phyloP scores from a whole-genome alignment of 2,113 vertebrate species.

The Psilopsiagon aymara region DNA sequence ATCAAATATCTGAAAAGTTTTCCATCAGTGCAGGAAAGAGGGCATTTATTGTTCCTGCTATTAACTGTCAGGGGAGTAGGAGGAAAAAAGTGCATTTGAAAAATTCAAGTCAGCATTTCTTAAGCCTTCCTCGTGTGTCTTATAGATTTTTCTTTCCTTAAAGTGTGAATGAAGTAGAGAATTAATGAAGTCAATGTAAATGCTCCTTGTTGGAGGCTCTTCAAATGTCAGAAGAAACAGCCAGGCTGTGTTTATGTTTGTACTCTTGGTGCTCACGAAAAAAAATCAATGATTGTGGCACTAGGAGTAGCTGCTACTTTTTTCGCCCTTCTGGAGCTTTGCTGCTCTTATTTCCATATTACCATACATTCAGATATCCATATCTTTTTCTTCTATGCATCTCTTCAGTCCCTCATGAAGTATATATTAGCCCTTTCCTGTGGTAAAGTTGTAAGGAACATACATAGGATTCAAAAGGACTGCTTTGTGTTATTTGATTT shows the following conservation, averaged over 20 bases:
- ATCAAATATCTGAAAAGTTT: neutral
- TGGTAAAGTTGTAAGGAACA: neutral
- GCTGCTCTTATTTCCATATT: neutral
- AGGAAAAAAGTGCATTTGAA: neutral
- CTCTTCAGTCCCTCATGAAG: neutral
- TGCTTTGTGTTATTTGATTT: neutral
- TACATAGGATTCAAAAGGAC: neutral
- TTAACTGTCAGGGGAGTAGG: neutral
- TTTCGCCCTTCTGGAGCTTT: neutral
- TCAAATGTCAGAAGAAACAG: neutral
- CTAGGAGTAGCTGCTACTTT: neutral
- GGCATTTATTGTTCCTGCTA: neutral
- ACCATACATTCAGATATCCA: neutral
- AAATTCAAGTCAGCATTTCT: neutral
- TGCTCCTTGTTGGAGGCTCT: neutral
- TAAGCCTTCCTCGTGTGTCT: neutral
- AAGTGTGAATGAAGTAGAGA: neutral
- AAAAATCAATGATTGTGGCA: neutral
- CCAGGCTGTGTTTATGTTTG: neutral
- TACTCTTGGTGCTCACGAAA: neutral
- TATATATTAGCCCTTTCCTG: neutral
- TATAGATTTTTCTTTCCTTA: neutral
- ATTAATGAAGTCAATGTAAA: neutral
- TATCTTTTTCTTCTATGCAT: neutral
- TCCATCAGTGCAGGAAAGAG: neutral